These are phyloP conservation scores for Berghia stephanieae DNA, from an alignment of 1,140 invertebrate species.

Conservation along the genomic window DNA sequence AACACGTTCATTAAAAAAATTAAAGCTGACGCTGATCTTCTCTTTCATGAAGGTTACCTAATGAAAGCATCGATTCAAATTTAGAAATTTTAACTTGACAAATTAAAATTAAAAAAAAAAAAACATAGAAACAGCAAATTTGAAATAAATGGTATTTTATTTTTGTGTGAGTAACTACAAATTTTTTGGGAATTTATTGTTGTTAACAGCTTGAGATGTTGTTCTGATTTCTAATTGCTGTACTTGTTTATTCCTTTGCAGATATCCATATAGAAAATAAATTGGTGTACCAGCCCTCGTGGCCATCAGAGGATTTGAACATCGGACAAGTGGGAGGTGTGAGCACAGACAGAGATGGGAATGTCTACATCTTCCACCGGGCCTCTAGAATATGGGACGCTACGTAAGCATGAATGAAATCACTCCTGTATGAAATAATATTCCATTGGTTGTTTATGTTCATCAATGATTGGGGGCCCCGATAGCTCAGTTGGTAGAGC, in stretches of 20 bases:
- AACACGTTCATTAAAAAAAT: too few species aligned
- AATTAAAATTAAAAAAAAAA: too few species aligned
- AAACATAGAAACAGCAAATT: background rate
- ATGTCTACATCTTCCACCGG: slow-evolving; percentile 89
- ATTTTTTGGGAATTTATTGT: background rate
- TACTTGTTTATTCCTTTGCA: background rate
- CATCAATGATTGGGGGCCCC: too few species aligned
- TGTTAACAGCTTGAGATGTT: background rate
- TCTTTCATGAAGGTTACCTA: too few species aligned
- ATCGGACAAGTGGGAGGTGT: slow-evolving; percentile 88
- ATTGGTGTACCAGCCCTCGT: slow-evolving; percentile 15
- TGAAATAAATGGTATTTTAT: background rate
- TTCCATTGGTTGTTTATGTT: too few species aligned
- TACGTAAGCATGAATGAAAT: slow-evolving; percentile 77
- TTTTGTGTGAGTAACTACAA: background rate
- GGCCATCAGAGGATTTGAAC: slow-evolving; percentile 18
- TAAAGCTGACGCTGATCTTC: too few species aligned
- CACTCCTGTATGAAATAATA: too few species aligned
- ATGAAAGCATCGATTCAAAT: too few species aligned
- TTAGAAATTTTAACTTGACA: too few species aligned
- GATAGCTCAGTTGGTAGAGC: too few species aligned
- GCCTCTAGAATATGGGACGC: slow-evolving; percentile 83
- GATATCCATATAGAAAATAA: slow-evolving; percentile 3
- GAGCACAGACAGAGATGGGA: slow-evolving; percentile 80
- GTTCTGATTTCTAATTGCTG: background rate